Evolutionary conservation across 2,113 vertebrate species (phyloP), one percentile per base, ranked within the genome.

Genomic region (Apaloderma vittatum): DNA sequence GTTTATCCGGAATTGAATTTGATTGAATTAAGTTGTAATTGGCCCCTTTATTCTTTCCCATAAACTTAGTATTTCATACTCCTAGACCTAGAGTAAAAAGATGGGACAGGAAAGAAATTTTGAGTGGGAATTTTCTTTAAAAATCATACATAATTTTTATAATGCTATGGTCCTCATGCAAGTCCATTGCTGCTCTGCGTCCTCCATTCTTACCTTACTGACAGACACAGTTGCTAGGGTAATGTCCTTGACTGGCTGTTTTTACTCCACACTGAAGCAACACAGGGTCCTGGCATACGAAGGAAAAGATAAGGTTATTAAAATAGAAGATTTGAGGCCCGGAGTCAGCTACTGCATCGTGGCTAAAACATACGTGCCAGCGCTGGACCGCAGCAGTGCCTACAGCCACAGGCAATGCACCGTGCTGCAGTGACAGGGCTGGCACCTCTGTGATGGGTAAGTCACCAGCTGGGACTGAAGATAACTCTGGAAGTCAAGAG

Each of bases 221-320:
- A 57, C 12, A 59, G 34, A 77, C 16, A 55, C 4, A 10, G 6
- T 86, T 61, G 32, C 54, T 57, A 62, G 12, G 43, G 40, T 32
- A 70, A 70, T 15, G 12, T 52, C 4, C 70, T 51, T 95, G 66
- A 96, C 83, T 68, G 30, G 8, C 17, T 90, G 8, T 94, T 95
- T 91, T 85, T 89, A 70, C 51, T 81, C 36, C 8, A 0, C 36
- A 34, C 63, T 76, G 29, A 62, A 98, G 98, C 97, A 97, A 75
- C 76, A 88, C 77, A 97, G 91, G 59, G 54, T 37, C 58, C 88
- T 94, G 80, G 90, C 96, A 4, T 98, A 98, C 2, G 97, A 98
- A 97, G 98, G 98, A 48, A 54, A 86, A 55, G 66, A 76, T 12
- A 97, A 94, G 46, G 12, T 93, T 34, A 63, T 98, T 72, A 68